Percentiles rank a stretch among this genome's conserved stretches.
Conservation (phyloP, 2,888 invertebrate species). For the Rhagium mordax region DNA sequence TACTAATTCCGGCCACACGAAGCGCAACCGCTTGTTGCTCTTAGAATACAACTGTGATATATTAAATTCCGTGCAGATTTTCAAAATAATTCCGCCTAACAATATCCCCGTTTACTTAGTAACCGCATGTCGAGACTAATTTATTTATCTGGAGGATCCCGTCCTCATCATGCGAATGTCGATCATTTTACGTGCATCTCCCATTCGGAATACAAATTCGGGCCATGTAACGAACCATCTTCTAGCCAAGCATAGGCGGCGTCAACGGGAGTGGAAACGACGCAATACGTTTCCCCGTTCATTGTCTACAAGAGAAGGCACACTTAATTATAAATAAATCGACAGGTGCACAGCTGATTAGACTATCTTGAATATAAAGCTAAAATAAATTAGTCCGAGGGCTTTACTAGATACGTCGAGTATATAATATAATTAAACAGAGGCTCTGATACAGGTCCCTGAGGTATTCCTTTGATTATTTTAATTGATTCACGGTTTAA, state of each 20-base stretch:
- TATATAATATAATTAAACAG: no score
- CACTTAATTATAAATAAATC: no score
- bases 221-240: background rate
- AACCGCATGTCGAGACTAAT: conserved; percentile 2
- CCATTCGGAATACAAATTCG: conserved; percentile 2
- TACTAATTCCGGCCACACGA: background rate
- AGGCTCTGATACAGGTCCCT: no score
- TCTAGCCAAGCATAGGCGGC: background rate
- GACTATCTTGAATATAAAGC: no score
- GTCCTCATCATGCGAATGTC: conserved; percentile 3
- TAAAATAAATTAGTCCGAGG: no score
- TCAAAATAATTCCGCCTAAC: background rate
- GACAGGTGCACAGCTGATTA: no score
- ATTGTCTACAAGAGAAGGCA: no score
- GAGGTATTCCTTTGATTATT: no score
- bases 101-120: background rate
- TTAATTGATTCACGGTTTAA: no score
- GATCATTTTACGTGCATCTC: conserved; percentile 6
- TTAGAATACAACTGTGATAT: background rate
- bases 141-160: conserved; percentile 1
- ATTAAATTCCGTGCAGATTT: background rate
- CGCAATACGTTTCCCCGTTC: no score
- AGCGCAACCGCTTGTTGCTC: background rate
- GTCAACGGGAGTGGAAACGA: no score
- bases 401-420: no score